Evolutionary conservation across 1,140 invertebrate species (phyloP), one percentile per base, ranked within the genome.

Genomic region (Calliphora vicina): DNA sequence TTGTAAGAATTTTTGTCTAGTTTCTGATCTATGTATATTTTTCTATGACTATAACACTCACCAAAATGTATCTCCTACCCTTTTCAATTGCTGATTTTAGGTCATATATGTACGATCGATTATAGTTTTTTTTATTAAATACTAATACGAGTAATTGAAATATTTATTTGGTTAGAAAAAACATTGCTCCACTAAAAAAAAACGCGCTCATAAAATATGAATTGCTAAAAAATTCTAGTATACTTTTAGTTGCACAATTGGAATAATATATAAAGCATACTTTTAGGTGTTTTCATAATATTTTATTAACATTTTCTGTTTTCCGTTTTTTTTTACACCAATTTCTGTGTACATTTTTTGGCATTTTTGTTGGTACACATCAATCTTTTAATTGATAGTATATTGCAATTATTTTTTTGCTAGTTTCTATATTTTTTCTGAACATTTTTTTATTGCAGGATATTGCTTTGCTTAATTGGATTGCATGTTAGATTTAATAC

Each of bases 401-500:
- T 61, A 61, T 20, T 61, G 57, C 10, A 61, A 61, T 20, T 61
- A 20, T 61, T 2, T 61, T 6, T n/a, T 10, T 15, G 50, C 17
- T 50, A 15, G 45, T 50, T 61, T 61, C 3, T 23, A 20, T 61
- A 61, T n/a, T 61, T 61, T 50, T 50, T 2, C 45, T 17, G 45
- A n/a, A n/a, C n/a, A 57, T 57, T 57, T 61, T 61, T 17, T 61
- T 61, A 2, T 61, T 61, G 17, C 9, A 61, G 17, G 57, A 61
- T 61, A 61, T 61, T 20, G 57, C n/a, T n/a, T 20, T 61, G 57
- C 57, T 61, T 76, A 76, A 76, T 76, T 76, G 74, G 74, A 76
- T 76, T 76, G 74, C 74, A 76, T 76, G 74, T 76, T 78, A 78
- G 74, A 43, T 78, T 78, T 78, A 78, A 78, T 78, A 43, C 74